Evolutionary conservation across 2,113 vertebrate genomes (phyloP).

Genomic region (Saguinus midas): DNA sequence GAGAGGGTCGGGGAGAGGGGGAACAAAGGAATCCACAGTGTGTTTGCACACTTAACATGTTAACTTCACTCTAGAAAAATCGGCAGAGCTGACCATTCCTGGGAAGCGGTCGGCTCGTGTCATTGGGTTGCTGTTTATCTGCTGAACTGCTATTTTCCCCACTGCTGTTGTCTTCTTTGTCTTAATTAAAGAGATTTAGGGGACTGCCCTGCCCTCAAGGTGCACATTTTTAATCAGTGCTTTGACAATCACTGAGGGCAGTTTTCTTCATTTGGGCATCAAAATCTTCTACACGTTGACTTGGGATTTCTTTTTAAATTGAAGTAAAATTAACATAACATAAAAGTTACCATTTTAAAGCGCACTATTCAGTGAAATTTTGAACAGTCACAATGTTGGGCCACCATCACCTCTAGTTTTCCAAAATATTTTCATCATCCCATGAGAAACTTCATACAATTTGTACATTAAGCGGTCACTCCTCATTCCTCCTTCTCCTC

Average conservation of each 20-base stretch:
- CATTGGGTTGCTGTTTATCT: constrained; percentile 51
- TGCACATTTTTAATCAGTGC: constrained; percentile 38
- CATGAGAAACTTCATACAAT: neutral
- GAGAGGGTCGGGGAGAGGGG: constrained; percentile 54
- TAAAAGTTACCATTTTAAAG: neutral
- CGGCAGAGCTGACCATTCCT: constrained; percentile 70
- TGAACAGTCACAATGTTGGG: fast-evolving
- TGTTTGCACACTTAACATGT: constrained; percentile 81
- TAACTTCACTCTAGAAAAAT: constrained; percentile 75
- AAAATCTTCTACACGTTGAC: neutral
- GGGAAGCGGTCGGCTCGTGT: constrained; percentile 53
- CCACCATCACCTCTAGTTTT: neutral
- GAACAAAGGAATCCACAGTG: constrained; percentile 15
- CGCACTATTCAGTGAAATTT: neutral
- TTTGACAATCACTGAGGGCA: neutral
- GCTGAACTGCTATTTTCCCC: neutral
- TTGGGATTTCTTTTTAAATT: neutral
- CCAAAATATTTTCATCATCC: neutral
- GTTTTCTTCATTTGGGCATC: neutral
- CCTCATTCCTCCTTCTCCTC: neutral
- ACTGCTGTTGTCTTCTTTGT: neutral
- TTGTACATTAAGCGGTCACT: too few relatives aligned
- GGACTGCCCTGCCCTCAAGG: neutral
- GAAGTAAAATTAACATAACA: neutral
- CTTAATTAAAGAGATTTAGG: constrained; percentile 55